Base-by-base conservation (phyloP, 2,888 invertebrate genomes). In the Sylvicola fuscatus region DNA sequence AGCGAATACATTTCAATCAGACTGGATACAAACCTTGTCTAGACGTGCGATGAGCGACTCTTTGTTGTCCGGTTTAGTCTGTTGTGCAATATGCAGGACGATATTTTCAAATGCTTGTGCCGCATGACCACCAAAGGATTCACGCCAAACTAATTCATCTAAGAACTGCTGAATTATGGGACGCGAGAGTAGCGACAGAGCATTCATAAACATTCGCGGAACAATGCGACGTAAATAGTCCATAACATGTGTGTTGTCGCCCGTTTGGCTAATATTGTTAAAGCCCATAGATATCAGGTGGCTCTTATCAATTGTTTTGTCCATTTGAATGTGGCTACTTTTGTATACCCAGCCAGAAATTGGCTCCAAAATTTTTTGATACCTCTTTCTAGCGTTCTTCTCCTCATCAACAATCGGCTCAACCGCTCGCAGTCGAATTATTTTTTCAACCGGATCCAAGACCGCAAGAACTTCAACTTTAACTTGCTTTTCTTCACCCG, bases 141-240 rank as follows among this genome's bases (percentile, higher is more conserved):
- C 87, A 38, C 89, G 66, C 87, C 89, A 89, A 10, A 84, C 77
- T 13, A 89, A 58, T 50, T 89, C 89, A 52, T 89, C 87, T 42
- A 89, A 59, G 54, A 87, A 87, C 54, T 86, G 84, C 54, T 89
- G 89, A 47, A 89, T 84, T 52, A 86, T 81, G 56, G 79, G 80
- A 33, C 82, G 65, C 2, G 81, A 83, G 1, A 89, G 59, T 42
- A 84, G 53, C 8, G 83, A 82, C 6, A 87, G 56, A 0, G 86
- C 86, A 45, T 83, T 86, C 61, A 86, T 79, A 60, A 87, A 89
- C 84, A 87, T 86, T 47, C 84, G 68, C 0, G 89, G 87, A 3
- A 87, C 83, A 36, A 84, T 80, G 41, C 79, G 68, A 21, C 84
- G 62, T 42, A 89, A 56, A 50, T 87, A 89, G 48, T 86, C 83